These are phyloP conservation scores for Triplophysa tibetana DNA, from an alignment of 2,113 vertebrate genomes.

Conservation along the genomic window DNA sequence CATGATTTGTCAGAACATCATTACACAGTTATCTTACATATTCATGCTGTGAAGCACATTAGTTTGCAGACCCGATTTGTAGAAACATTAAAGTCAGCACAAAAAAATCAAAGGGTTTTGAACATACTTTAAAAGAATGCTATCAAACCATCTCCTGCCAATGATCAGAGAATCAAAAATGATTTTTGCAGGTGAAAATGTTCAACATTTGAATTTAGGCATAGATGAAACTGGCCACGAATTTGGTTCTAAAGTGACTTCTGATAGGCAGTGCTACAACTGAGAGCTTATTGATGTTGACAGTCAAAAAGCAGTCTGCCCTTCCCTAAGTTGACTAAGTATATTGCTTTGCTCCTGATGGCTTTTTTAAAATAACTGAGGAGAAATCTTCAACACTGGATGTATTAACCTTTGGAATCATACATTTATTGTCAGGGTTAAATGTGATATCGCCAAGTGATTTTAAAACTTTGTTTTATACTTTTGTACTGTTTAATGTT, in stretches of 20 bases:
- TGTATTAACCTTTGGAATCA: constrained; percentile 11
- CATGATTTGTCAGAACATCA: constrained; percentile 47
- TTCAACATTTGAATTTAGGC: not conserved
- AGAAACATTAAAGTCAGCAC: constrained; percentile 32
- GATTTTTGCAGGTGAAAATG: too few relatives aligned
- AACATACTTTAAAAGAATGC: not conserved
- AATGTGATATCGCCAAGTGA: not conserved
- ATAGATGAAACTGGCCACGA: not conserved
- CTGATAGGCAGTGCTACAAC: not conserved
- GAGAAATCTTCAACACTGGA: constrained; percentile 16
- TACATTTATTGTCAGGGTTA: not conserved
- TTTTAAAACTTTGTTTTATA: not conserved
- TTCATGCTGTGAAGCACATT: constrained; percentile 53
- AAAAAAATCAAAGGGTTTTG: constrained; percentile 35
- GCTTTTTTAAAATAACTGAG: constrained; percentile 12
- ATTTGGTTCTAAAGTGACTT: not conserved
- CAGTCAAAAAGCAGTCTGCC: constrained; percentile 18
- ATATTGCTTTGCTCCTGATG: constrained; percentile 27
- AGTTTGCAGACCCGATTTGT: constrained; percentile 38
- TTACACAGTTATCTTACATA: constrained; percentile 10
- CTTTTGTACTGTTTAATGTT: not conserved
- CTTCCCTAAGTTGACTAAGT: not conserved
- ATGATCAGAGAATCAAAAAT: not conserved
- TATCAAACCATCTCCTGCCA: not conserved
- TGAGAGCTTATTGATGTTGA: not conserved